Evolutionary conservation across 37 sponge, comb jelly and placozoan species (phyloP), one percentile per base, ranked within the genome.

Genomic region (Tethya wilhelma): DNA sequence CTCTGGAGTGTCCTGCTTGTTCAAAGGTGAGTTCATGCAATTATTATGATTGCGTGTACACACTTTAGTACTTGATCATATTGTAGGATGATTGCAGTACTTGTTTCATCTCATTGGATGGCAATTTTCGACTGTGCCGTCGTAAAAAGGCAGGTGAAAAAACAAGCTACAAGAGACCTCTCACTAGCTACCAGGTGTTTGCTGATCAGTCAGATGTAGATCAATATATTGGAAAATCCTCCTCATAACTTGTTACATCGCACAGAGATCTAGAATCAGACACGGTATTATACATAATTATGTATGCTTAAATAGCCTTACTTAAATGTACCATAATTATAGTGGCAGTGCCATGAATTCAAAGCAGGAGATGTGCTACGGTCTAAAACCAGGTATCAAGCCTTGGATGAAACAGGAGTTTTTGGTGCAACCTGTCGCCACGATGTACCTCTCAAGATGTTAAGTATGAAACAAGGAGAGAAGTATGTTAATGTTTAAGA

Each of bases 321-420:
- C 34, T 67, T n/a, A n/a, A n/a, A n/a, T n/a, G n/a, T n/a, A n/a
- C n/a, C n/a, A n/a, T n/a, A 7, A 23, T 37, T 36, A 67, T 30
- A 67, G 68, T 38, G 9, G 9, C 38, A 36, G 6, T 67, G 68
- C 68, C 9, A 23, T 67, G 68, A 67, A 31, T 67, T 67, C 40
- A 67, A 37, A 67, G 68, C 68, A n/a, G 68, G 68, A 7, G 23
- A 67, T 67, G 68, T 36, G 68, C 23, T 67, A 67, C 38, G 68
- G 9, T 67, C 68, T 38, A 9, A 23, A 38, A n/a, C 68, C 38
- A 9, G 68, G 23, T 67, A 67, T 37, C 68, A 36, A 9, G 38
- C 68, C 40, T 39, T 67, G 4, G 68, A 67, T 36, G 68, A 67
- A 36, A 67, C 68, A 37, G 68, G 23, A n/a, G 68, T 67, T 9